A percentile compares a stretch with the other conserved stretches of the same genome.
phyloP scores from a whole-genome alignment of 1,140 invertebrate species.

The Stegodyphus dumicola region DNA sequence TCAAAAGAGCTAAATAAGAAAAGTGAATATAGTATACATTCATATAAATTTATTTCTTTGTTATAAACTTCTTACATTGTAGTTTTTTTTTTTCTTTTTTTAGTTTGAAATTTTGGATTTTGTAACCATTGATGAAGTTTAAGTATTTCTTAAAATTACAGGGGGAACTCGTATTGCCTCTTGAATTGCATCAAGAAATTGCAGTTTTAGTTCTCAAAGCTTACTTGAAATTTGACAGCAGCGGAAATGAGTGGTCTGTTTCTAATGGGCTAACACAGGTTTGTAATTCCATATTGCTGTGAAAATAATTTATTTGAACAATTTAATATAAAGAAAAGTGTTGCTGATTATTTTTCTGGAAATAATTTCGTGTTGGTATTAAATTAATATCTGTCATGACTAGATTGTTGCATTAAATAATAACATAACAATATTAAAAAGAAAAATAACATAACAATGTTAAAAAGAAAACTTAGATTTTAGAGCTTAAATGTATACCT shows the following conservation, averaged over 20 bases:
- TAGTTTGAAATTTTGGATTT: neutral
- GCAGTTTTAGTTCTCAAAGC: constrained; percentile 34
- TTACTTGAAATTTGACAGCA: constrained; percentile 36
- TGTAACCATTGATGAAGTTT: neutral
- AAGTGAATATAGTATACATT: neutral
- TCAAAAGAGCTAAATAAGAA: too few relatives aligned
- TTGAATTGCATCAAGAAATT: constrained; percentile 26
- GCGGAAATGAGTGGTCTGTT: constrained; percentile 39
- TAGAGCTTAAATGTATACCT: too few relatives aligned
- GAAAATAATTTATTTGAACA: too few relatives aligned
- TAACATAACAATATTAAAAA: too few relatives aligned
- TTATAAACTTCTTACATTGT: neutral
- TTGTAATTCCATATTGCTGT: too few relatives aligned
- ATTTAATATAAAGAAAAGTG: too few relatives aligned
- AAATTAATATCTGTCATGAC: too few relatives aligned
- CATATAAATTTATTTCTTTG: neutral
- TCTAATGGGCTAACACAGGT: constrained; percentile 42
- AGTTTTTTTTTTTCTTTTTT: neutral
- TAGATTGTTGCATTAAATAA: too few relatives aligned
- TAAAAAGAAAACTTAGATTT: too few relatives aligned
- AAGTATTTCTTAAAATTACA: neutral
- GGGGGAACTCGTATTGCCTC: constrained; percentile 30
- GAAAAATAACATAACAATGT: too few relatives aligned
- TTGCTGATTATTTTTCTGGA: too few relatives aligned
- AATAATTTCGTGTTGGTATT: neutral